Evolutionary conservation across 2,797 vertebrate genomes (phyloP).

Genomic region (Taeniopygia guttata): DNA sequence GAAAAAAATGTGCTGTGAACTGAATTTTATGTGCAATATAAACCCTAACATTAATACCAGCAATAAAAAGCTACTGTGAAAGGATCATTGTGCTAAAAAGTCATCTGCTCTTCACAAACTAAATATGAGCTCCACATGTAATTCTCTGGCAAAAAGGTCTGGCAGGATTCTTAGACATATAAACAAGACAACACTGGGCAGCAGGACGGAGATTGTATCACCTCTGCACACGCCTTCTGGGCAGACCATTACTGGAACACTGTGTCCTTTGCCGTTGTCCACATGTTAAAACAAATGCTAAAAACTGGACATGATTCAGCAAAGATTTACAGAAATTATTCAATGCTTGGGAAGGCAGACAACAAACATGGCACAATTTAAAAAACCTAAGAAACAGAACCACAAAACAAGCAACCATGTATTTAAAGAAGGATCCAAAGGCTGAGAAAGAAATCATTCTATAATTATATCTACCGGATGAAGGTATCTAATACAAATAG

Average conservation of each 20-base stretch:
- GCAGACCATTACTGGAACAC: conserved; percentile 8
- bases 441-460: conserved; percentile 16
- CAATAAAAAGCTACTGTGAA: neutral
- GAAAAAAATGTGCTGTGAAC: neutral
- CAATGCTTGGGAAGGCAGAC: neutral
- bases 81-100: neutral
- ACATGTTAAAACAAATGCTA: conserved; percentile 31
- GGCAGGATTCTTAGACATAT: neutral
- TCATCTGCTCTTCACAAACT: neutral
- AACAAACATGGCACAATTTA: neutral
- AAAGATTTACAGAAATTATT: conserved; percentile 1
- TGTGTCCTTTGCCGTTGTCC: conserved; percentile 30
- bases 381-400: neutral
- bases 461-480: conserved; percentile 35
- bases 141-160: neutral
- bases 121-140: neutral
- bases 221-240: conserved; percentile 32
- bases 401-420: neutral
- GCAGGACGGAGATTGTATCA: conserved; percentile 46
- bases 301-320: conserved; percentile 24
- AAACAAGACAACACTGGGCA: conserved; percentile 42
- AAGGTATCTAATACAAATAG: conserved; percentile 44
- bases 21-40: neutral
- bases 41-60: neutral
- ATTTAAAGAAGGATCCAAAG: neutral